phyloP scores from a whole-genome alignment of 53 echinoderm and acorn worm genomes.

The Glandiceps talaboti region DNA sequence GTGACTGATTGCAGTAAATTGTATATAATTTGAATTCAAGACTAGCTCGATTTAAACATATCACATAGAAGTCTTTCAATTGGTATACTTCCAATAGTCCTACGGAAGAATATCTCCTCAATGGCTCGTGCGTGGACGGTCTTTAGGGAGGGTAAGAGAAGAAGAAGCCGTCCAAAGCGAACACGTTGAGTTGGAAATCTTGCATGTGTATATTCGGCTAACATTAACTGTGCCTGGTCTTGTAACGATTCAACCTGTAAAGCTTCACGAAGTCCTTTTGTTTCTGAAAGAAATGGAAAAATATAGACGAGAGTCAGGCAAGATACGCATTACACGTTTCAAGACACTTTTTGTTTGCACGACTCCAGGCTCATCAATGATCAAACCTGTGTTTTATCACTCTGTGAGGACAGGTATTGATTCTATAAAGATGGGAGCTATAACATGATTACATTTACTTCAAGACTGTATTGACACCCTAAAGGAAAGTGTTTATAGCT shows the following conservation, averaged over 20 bases:
- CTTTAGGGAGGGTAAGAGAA: slow-evolving; percentile 53
- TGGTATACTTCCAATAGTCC: slow-evolving; percentile 72
- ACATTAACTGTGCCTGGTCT: slow-evolving; percentile 73
- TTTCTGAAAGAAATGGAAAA: slow-evolving; percentile 25
- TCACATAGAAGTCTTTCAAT: slow-evolving; percentile 83
- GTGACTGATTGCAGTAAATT: too few species aligned
- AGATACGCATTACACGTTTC: not conserved
- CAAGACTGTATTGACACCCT: too few species aligned
- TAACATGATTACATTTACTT: too few species aligned
- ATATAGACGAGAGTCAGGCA: not conserved
- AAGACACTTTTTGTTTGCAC: too few species aligned
- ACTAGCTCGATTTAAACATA: slow-evolving; percentile 83
- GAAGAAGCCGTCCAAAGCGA: slow-evolving; percentile 72
- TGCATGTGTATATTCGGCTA: slow-evolving; percentile 47
- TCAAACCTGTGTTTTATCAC: too few species aligned
- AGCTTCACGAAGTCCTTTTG: slow-evolving; percentile 53
- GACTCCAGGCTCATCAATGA: too few species aligned
- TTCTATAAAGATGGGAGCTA: too few species aligned
- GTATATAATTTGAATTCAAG: not conserved
- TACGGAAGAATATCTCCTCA: slow-evolving; percentile 75
- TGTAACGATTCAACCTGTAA: slow-evolving; percentile 50
- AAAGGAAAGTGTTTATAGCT: too few species aligned
- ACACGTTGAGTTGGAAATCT: slow-evolving; percentile 42
- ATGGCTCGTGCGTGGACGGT: slow-evolving; percentile 42
- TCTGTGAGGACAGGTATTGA: too few species aligned